These are phyloP conservation scores for Mythimna albipuncta DNA, from an alignment of 2,888 invertebrate species.

Conservation along the genomic window DNA sequence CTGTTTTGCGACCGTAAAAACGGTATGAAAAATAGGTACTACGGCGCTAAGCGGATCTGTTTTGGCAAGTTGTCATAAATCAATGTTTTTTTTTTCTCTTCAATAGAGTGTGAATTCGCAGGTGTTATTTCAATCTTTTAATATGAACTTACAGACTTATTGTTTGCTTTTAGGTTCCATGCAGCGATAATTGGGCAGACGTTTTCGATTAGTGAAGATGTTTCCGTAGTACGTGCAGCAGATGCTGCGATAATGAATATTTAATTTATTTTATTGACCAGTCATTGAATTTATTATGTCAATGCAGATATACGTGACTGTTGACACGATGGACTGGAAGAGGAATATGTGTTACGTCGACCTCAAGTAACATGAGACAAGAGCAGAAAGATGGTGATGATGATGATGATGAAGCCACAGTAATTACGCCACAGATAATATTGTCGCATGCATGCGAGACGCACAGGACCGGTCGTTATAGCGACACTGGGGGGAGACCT, in stretches of 20 bases:
- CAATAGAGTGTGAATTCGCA: background rate
- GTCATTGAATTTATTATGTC: background rate
- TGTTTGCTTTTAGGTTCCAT: background rate
- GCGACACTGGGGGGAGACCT: too few relatives aligned
- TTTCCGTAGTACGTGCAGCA: too few relatives aligned
- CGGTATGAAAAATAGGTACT: background rate
- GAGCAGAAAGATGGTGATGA: background rate
- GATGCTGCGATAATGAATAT: background rate
- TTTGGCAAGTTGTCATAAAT: background rate
- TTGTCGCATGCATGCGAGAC: too few relatives aligned
- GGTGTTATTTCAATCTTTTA: background rate
- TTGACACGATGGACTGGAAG: background rate
- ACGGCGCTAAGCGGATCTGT: slow-evolving; percentile 10
- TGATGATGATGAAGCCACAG: background rate
- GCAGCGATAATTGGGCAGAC: background rate
- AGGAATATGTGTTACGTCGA: background rate
- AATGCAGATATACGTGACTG: background rate
- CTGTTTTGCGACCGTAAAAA: too few relatives aligned
- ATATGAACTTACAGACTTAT: background rate
- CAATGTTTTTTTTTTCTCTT: background rate
- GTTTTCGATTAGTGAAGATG: background rate
- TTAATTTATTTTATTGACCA: background rate
- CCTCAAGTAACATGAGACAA: background rate
- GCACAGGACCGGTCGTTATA: too few relatives aligned
- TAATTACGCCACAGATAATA: background rate